Evolutionary conservation across 2,113 vertebrate species (phyloP).

Genomic region (Misgurnus mizolepis): DNA sequence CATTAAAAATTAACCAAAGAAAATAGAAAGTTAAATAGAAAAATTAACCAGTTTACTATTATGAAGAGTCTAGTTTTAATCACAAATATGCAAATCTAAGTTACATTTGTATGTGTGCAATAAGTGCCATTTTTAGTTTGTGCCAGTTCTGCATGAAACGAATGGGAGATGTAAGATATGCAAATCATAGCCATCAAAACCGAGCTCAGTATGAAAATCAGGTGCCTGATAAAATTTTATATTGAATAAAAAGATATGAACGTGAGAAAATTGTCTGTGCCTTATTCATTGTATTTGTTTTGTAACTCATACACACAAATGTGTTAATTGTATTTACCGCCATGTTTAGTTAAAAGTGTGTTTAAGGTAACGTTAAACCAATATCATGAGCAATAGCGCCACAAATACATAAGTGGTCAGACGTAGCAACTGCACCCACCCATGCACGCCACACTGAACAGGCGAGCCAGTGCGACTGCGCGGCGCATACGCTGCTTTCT

Average conservation of each 20-base stretch:
- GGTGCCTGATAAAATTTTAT: slow-evolving; percentile 56
- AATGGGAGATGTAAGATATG: slow-evolving; percentile 42
- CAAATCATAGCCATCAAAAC: slow-evolving; percentile 26
- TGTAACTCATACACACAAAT: not conserved
- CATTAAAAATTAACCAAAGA: slow-evolving; percentile 13
- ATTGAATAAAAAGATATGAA: slow-evolving; percentile 57
- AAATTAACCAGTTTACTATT: not conserved
- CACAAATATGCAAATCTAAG: not conserved
- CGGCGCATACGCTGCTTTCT: slow-evolving; percentile 37
- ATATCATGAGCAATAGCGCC: slow-evolving; percentile 40
- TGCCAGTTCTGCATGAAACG: slow-evolving; percentile 61
- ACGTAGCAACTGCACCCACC: slow-evolving; percentile 24
- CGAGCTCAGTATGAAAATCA: slow-evolving; percentile 39
- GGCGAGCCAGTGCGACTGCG: slow-evolving; percentile 37
- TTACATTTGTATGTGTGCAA: slow-evolving; percentile 21
- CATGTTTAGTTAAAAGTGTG: slow-evolving; percentile 4
- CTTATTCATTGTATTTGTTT: too few species aligned
- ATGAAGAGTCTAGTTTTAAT: not conserved
- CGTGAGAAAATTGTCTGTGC: not conserved
- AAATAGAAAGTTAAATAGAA: not conserved
- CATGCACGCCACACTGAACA: slow-evolving; percentile 27
- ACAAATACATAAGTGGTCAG: not conserved
- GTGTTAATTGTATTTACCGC: too few species aligned
- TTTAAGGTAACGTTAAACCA: slow-evolving; percentile 7
- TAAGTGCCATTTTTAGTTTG: slow-evolving; percentile 32